Evolutionary conservation across 2,888 invertebrate species (phyloP).

Genomic region (Dusona sp.): DNA sequence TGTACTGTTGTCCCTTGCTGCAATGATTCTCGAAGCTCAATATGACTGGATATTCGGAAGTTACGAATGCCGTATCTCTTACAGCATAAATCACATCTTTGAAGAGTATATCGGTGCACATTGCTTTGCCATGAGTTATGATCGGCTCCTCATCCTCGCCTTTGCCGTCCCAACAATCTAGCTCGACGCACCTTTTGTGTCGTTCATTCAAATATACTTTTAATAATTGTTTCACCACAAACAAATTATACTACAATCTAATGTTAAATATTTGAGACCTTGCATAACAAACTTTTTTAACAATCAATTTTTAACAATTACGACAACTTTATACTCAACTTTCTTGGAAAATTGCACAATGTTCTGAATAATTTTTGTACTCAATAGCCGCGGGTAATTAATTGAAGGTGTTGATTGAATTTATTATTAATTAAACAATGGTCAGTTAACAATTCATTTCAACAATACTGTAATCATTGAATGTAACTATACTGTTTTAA

Average conservation of each 20-base stretch:
- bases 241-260: background rate
- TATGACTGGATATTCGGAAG: slow-evolving; percentile 89
- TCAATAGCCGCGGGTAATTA: background rate
- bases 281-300: background rate
- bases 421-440: background rate
- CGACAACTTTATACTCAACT: too few species aligned
- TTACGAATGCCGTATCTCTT: slow-evolving; percentile 89
- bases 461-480: background rate
- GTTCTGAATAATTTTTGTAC: background rate
- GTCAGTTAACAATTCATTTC: background rate
- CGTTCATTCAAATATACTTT: background rate
- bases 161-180: slow-evolving; percentile 90
- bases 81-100: slow-evolving; percentile 89
- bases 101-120: slow-evolving; percentile 89
- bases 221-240: background rate
- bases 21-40: slow-evolving; percentile 91
- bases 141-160: slow-evolving; percentile 90
- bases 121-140: slow-evolving; percentile 91
- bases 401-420: background rate
- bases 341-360: background rate
- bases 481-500: background rate
- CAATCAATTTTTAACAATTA: background rate
- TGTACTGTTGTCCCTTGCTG: slow-evolving; percentile 88
- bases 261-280: background rate
- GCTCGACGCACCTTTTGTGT: slow-evolving; percentile 87